A percentile compares a stretch with the other conserved stretches of the same genome.
phyloP scores from a whole-genome alignment of 1,140 invertebrate species.

The Cardiocondyla obscurior region DNA sequence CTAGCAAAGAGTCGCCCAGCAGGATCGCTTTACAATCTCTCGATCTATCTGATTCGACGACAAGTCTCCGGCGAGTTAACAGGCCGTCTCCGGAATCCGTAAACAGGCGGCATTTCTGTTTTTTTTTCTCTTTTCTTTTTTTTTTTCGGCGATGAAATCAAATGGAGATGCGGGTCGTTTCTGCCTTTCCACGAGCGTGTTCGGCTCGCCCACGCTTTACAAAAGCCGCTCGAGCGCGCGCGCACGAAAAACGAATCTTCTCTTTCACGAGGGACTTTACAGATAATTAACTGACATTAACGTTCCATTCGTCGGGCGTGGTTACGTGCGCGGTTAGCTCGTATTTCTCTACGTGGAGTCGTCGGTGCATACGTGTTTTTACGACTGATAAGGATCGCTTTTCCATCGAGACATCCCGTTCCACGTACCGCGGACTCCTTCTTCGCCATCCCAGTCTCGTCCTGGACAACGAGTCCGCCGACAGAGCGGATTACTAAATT shows the following conservation, averaged over 20 bases:
- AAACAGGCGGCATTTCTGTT: conserved; percentile 41
- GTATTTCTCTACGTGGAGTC: conserved; percentile 67
- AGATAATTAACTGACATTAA: conserved; percentile 80
- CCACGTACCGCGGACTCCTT: conserved; percentile 4
- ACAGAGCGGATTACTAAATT: conserved; percentile 48
- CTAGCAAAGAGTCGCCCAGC: background rate
- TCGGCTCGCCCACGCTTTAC: conserved; percentile 62
- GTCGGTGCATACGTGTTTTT: conserved; percentile 67
- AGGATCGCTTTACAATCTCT: conserved; percentile 24
- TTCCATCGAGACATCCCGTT: conserved; percentile 46
- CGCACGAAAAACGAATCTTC: conserved; percentile 67
- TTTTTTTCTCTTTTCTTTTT: too few species aligned
- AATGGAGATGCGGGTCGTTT: conserved; percentile 21
- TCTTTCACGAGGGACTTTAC: conserved; percentile 63
- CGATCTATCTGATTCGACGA: conserved; percentile 35
- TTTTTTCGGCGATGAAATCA: conserved; percentile 15
- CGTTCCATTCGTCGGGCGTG: conserved; percentile 67
- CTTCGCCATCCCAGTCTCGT: background rate
- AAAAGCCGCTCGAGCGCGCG: conserved; percentile 16
- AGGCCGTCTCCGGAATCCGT: conserved; percentile 11
- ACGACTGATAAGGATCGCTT: conserved; percentile 69
- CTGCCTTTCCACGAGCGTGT: conserved; percentile 55
- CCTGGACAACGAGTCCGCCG: conserved; percentile 20
- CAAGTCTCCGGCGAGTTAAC: background rate
- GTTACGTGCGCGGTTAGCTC: conserved; percentile 65